Conservation (phyloP, 2,113 vertebrate genomes). For the Oreocharis arfaki region DNA sequence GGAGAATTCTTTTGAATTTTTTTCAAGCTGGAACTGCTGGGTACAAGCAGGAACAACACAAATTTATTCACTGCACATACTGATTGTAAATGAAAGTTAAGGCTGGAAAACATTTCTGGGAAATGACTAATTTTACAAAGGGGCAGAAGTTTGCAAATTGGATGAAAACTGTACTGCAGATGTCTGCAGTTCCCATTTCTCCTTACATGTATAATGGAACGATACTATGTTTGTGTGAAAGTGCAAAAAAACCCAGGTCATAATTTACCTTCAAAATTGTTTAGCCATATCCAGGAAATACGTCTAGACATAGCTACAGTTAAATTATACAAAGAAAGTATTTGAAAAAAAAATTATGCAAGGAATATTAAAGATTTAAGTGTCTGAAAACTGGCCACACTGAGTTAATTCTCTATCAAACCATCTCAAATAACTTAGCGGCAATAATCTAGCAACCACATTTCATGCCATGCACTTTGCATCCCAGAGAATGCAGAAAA, state of each 20-base stretch:
- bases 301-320: conserved; percentile 56
- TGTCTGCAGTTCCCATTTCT: conserved; percentile 38
- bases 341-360: conserved; percentile 9
- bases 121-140: neutral
- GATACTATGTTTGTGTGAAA: conserved; percentile 31
- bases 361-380: conserved; percentile 12
- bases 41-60: neutral
- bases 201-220: conserved; percentile 4
- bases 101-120: neutral
- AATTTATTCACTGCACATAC: neutral
- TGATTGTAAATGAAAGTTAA: neutral
- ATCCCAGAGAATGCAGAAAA: neutral
- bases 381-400: neutral
- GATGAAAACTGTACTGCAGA: neutral
- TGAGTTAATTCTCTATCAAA: neutral
- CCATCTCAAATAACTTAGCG: neutral
- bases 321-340: conserved; percentile 51
- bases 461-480: neutral
- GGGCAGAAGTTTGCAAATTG: neutral
- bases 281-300: conserved; percentile 62
- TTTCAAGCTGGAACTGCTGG: neutral
- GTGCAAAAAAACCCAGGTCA: neutral
- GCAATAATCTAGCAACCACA: neutral
- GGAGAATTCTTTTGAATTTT: neutral
- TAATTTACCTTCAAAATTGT: conserved; percentile 58